Evolutionary conservation across 2,113 vertebrate genomes (phyloP).

Genomic region (Plestiodon gilberti): DNA sequence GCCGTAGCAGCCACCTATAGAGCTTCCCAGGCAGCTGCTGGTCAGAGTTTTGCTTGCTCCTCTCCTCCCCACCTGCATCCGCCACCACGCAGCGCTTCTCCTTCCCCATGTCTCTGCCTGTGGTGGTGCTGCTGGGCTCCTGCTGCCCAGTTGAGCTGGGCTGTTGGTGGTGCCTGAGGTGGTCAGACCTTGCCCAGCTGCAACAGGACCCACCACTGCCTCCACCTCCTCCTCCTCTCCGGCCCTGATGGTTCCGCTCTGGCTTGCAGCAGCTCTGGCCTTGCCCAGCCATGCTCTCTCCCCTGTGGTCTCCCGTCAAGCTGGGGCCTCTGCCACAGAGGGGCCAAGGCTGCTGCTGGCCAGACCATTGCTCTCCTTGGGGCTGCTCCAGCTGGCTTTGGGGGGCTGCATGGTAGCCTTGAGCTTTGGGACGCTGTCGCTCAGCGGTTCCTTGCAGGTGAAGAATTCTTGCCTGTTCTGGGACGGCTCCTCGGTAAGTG

Average conservation of each 20-base stretch:
- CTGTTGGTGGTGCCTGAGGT: constrained; percentile 64
- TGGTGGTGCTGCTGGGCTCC: constrained; percentile 83
- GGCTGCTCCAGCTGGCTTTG: constrained; percentile 84
- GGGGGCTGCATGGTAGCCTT: constrained; percentile 86
- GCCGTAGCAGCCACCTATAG: background rate
- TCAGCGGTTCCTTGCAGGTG: constrained; percentile 77
- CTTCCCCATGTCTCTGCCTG: constrained; percentile 79
- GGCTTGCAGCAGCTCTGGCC: constrained; percentile 65
- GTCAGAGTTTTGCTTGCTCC: background rate
- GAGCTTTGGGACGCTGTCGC: constrained; percentile 82
- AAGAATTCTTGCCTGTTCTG: constrained; percentile 83
- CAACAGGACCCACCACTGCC: constrained; percentile 65
- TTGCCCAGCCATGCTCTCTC: constrained; percentile 4
- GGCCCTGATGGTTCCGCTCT: constrained; percentile 56
- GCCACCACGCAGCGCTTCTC: background rate
- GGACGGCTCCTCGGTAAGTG: constrained; percentile 87
- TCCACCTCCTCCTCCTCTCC: constrained; percentile 26
- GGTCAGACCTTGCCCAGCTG: constrained; percentile 59
- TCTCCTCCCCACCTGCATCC: too few relatives aligned
- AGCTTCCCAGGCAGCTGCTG: background rate
- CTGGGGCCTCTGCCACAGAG: constrained; percentile 30
- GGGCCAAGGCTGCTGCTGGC: constrained; percentile 63
- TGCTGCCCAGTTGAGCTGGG: constrained; percentile 79
- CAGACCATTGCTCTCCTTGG: constrained; percentile 80
- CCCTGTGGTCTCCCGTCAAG: constrained; percentile 44